Percentiles rank a stretch among this genome's conserved stretches.
Conservation (phyloP, 2,888 invertebrate species). For the Mimachlamys varia region DNA sequence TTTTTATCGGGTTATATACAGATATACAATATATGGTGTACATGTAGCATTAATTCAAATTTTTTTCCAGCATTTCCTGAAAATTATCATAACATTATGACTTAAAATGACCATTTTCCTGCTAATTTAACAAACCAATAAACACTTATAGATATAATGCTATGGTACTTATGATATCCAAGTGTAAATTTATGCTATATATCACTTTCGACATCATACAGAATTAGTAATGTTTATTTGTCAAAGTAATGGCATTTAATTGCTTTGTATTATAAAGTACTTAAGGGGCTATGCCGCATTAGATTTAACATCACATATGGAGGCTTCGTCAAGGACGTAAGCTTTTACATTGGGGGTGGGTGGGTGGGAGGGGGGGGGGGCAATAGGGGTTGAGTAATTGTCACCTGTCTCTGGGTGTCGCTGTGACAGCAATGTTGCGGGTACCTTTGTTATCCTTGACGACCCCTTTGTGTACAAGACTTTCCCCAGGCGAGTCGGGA, state of each 20-base stretch:
- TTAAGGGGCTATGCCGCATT: conserved; percentile 10
- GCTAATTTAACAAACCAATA: too few relatives aligned
- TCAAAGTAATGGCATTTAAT: conserved; percentile 18
- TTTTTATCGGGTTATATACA: too few relatives aligned
- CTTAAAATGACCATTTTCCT: too few relatives aligned
- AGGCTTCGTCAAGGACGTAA: neutral
- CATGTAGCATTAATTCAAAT: too few relatives aligned
- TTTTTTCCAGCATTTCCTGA: too few relatives aligned
- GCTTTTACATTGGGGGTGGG: neutral
- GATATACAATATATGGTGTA: too few relatives aligned
- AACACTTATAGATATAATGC: too few relatives aligned
- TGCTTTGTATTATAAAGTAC: neutral
- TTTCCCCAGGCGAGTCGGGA: neutral
- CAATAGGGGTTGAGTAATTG: neutral
- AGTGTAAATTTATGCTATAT: too few relatives aligned
- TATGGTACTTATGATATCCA: too few relatives aligned
- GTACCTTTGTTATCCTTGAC: neutral
- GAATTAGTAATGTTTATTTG: neutral
- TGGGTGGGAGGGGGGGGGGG: neutral
- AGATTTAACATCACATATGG: neutral
- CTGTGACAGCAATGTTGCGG: conserved; percentile 12
- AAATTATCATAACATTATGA: too few relatives aligned
- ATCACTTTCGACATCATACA: conserved; percentile 11
- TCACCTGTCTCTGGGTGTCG: neutral
- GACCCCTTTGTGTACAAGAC: conserved; percentile 8